These are phyloP conservation scores for Ochropleura plecta DNA, from an alignment of 2,888 invertebrate species.

Conservation along the genomic window DNA sequence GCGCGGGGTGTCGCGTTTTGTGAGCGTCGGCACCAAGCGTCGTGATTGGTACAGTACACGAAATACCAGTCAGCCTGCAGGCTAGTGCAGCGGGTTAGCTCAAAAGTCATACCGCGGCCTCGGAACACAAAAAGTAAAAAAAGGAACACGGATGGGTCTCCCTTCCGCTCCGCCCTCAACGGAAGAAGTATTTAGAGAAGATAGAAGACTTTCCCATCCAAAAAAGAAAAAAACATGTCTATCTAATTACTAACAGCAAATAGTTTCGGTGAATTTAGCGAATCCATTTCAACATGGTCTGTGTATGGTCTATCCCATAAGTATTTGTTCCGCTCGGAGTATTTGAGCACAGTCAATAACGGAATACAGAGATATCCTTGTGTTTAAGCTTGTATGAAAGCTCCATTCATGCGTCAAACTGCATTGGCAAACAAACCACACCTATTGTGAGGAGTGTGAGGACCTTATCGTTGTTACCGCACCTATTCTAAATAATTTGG, in stretches of 20 bases:
- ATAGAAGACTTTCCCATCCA: too few species aligned
- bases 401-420: constrained; percentile 9
- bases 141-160: too few species aligned
- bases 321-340: constrained; percentile 22
- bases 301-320: neutral
- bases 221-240: too few species aligned
- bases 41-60: too few species aligned
- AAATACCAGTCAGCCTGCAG: too few species aligned
- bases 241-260: neutral
- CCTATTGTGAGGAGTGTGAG: neutral
- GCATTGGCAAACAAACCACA: constrained; percentile 6
- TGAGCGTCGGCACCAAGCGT: too few species aligned
- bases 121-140: too few species aligned
- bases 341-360: constrained; percentile 15
- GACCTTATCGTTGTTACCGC: neutral
- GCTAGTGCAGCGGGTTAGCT: too few species aligned
- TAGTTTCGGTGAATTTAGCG: neutral
- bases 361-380: constrained; percentile 3
- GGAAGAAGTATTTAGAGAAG: too few species aligned
- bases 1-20: too few species aligned
- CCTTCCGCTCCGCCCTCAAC: too few species aligned
- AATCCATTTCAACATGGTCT: constrained; percentile 15
- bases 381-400: constrained; percentile 12
- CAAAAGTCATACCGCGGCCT: too few species aligned
- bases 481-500: neutral